phyloP scores from a whole-genome alignment of 1,140 invertebrate species.

The Trichoplusia ni region DNA sequence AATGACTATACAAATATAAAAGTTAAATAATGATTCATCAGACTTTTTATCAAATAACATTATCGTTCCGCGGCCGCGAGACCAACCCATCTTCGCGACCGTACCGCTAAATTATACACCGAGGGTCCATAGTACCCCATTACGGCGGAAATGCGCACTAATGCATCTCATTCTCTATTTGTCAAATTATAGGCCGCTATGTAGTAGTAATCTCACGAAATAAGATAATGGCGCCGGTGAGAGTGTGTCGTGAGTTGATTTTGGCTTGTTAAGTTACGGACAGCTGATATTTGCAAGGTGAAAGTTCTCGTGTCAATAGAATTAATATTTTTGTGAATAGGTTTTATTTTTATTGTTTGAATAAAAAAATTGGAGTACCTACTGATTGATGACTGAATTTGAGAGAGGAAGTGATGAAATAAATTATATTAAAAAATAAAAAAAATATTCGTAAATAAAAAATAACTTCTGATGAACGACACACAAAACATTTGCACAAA shows the following conservation, averaged over 20 bases:
- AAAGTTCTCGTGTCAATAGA: constrained; percentile 24
- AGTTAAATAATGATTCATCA: constrained; percentile 39
- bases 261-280: constrained; percentile 52
- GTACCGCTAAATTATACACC: constrained; percentile 71
- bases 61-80: constrained; percentile 13
- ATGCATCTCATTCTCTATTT: constrained; percentile 80
- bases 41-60: constrained; percentile 37
- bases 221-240: constrained; percentile 64
- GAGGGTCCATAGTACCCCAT: constrained; percentile 58
- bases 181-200: constrained; percentile 73
- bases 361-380: not conserved
- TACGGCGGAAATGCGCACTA: constrained; percentile 72
- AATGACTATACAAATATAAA: constrained; percentile 24
- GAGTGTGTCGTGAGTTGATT: constrained; percentile 47
- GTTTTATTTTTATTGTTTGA: not conserved
- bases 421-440: no score
- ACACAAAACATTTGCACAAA: no score
- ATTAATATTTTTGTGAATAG: constrained; percentile 2
- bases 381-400: no score
- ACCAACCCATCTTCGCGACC: constrained; percentile 56
- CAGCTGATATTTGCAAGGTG: constrained; percentile 51
- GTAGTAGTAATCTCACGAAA: constrained; percentile 64
- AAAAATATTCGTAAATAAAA: no score
- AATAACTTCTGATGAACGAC: no score
- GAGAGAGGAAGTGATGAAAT: no score